Conservation (phyloP, 64 coral and sea anemone species). For the Catalaphyllia jardinei region DNA sequence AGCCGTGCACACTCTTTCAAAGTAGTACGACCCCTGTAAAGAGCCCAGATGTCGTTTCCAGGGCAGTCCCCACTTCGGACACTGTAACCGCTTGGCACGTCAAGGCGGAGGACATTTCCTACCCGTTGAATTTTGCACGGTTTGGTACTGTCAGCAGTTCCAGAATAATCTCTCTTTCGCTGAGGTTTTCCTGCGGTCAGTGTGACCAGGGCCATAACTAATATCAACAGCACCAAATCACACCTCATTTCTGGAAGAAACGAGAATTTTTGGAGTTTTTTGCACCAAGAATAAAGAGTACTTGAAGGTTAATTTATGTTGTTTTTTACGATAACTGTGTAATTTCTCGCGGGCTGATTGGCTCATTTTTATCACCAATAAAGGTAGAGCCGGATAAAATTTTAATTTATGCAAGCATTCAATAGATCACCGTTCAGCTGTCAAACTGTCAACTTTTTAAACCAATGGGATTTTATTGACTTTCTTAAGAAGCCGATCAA, state of each 20-base stretch:
- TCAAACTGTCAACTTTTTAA: too few species aligned
- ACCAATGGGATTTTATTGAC: too few species aligned
- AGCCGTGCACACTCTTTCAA: constrained; percentile 11
- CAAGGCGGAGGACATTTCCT: background rate
- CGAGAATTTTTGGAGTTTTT: too few species aligned
- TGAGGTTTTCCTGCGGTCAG: background rate
- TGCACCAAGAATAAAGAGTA: too few species aligned
- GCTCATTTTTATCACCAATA: too few species aligned
- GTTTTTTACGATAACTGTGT: background rate
- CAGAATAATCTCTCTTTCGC: background rate
- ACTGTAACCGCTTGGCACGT: background rate
- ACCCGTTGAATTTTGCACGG: background rate
- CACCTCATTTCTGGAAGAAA: background rate
- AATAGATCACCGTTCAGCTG: too few species aligned
- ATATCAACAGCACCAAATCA: background rate
- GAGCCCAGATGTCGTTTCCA: constrained; percentile 18
- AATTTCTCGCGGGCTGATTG: too few species aligned
- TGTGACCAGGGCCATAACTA: background rate
- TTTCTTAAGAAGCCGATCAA: too few species aligned
- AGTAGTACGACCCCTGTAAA: background rate
- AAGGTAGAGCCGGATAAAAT: too few species aligned
- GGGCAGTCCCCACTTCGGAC: background rate
- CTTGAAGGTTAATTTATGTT: background rate
- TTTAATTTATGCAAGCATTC: too few species aligned
- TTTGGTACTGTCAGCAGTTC: background rate